These are phyloP conservation scores for Edolisoma coerulescens DNA, from an alignment of 2,113 vertebrate genomes.

Conservation along the genomic window DNA sequence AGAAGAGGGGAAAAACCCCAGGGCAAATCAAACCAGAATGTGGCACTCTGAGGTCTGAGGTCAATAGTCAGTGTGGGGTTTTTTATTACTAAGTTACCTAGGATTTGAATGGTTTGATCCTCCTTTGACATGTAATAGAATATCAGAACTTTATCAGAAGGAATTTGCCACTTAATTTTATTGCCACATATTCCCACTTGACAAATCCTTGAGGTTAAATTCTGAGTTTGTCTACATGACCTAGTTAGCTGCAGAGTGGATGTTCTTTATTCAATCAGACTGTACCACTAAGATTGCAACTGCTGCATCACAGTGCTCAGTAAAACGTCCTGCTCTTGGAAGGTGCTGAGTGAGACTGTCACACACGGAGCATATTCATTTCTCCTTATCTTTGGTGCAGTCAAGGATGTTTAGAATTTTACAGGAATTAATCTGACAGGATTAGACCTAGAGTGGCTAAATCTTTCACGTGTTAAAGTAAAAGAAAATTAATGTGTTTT, in stretches of 20 bases:
- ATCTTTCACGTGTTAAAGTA: rapidly evolving
- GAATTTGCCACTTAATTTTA: not conserved
- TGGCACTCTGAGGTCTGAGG: not conserved
- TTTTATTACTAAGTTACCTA: not conserved
- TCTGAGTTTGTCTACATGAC: not conserved
- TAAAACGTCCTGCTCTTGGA: not conserved
- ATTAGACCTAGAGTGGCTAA: not conserved
- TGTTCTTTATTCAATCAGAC: not conserved
- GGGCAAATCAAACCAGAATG: not conserved
- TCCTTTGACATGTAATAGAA: not conserved
- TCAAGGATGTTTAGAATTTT: not conserved
- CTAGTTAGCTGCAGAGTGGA: not conserved
- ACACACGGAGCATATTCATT: not conserved
- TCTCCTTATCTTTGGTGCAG: not conserved
- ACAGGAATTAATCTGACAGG: not conserved
- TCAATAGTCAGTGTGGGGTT: not conserved
- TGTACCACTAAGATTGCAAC: not conserved
- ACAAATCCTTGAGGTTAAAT: not conserved
- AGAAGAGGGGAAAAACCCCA: rapidly evolving
- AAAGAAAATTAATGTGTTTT: not conserved
- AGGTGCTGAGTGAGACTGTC: not conserved
- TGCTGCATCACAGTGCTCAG: not conserved
- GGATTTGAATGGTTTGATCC: not conserved
- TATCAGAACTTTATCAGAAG: not conserved
- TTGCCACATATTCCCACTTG: not conserved